Conservation (phyloP, 2,797 vertebrate genomes). For the Vultur gryphus region DNA sequence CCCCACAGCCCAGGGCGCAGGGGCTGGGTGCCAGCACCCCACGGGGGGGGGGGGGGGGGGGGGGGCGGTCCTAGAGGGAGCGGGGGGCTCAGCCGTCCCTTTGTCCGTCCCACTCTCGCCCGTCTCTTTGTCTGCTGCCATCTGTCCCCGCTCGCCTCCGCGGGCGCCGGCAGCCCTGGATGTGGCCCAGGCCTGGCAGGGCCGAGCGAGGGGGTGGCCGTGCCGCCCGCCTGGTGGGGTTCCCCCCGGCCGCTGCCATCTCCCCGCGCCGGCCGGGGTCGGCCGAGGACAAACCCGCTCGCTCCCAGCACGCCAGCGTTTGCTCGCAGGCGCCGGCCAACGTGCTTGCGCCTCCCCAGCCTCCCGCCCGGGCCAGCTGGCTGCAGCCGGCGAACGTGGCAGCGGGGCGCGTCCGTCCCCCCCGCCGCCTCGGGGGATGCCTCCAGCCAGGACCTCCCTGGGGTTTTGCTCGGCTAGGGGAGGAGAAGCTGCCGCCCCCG, state of each 20-base stretch:
- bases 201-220: not conserved
- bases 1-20: not conserved
- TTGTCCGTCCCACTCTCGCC: not conserved
- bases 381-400: slow-evolving; percentile 42
- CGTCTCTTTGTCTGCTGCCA: not conserved
- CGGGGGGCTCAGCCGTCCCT: not conserved
- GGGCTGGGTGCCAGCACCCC: not conserved
- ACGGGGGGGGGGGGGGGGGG: not conserved
- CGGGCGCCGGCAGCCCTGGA: not conserved
- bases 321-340: slow-evolving; percentile 20
- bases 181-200: slow-evolving; percentile 9
- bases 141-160: slow-evolving; percentile 6
- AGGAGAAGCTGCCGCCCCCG: not conserved
- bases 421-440: not conserved
- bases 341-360: not conserved
- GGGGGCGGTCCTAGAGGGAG: too few species aligned
- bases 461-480: not conserved
- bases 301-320: not conserved
- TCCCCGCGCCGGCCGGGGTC: not conserved
- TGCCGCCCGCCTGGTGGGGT: not conserved
- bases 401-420: not conserved
- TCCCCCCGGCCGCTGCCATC: not conserved
- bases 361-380: slow-evolving; percentile 16
- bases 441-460: not conserved
- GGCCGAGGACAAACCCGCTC: slow-evolving; percentile 10